Percentiles rank a stretch among this genome's conserved stretches.
These are phyloP conservation scores for Stenurella melanura DNA, from an alignment of 2,888 invertebrate genomes.

Conservation along the genomic window DNA sequence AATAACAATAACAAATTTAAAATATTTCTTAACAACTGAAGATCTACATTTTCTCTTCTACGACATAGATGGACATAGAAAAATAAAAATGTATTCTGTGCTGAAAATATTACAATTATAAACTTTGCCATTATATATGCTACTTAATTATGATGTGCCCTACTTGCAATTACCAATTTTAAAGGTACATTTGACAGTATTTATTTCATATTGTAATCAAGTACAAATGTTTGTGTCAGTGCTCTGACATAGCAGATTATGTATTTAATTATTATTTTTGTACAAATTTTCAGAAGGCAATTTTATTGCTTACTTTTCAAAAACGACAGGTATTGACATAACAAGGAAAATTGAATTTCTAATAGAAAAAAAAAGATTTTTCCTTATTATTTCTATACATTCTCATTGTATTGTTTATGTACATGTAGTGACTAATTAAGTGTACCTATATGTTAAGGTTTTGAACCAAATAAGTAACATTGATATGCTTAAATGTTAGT, in stretches of 20 bases:
- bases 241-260: not conserved
- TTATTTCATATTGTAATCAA: not conserved
- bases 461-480: not conserved
- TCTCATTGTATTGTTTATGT: too few species aligned
- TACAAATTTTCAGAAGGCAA: not conserved
- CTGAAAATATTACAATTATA: not conserved
- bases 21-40: not conserved
- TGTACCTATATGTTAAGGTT: not conserved
- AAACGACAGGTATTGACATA: not conserved
- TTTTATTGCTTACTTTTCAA: not conserved
- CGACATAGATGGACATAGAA: not conserved
- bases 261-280: not conserved
- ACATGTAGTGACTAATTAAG: too few species aligned
- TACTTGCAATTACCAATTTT: not conserved
- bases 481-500: not conserved
- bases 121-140: not conserved
- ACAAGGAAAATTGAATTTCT: too few species aligned
- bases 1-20: not conserved
- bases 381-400: too few species aligned
- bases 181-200: not conserved
- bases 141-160: not conserved
- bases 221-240: not conserved
- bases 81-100: not conserved
- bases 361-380: too few species aligned
- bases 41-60: not conserved